A percentile compares a stretch with the other conserved stretches of the same genome.
Evolutionary conservation across 2,113 vertebrate genomes (phyloP).

Genomic region (Tricholaema leucomelas): DNA sequence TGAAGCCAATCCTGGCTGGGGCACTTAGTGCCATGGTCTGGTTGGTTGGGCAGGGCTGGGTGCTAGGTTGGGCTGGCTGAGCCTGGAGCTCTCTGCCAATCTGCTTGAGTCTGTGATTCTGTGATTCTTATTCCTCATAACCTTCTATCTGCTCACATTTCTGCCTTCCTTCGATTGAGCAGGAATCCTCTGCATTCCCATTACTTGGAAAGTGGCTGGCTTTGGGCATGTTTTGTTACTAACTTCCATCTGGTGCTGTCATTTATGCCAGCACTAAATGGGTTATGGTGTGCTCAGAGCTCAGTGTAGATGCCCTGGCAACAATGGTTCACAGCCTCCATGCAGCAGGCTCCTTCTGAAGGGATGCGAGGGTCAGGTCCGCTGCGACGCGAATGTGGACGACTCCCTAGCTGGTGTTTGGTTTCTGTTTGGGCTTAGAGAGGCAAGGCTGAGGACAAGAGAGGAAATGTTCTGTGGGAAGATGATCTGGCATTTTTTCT

Average conservation of each 20-base stretch:
- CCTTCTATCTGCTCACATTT: neutral
- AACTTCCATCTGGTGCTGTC: slow-evolving; percentile 52
- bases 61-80: no score
- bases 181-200: slow-evolving; percentile 2
- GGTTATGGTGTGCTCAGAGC: slow-evolving; percentile 33
- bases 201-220: slow-evolving; percentile 19
- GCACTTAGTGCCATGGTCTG: no score
- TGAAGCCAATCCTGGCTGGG: no score
- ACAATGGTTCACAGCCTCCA: slow-evolving; percentile 31
- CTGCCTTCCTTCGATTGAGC: neutral
- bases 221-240: slow-evolving; percentile 15
- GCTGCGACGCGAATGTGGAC: slow-evolving; percentile 25
- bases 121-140: neutral
- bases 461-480: slow-evolving; percentile 70
- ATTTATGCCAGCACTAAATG: slow-evolving; percentile 41
- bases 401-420: slow-evolving; percentile 56
- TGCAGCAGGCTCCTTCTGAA: slow-evolving; percentile 40
- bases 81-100: no score
- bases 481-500: slow-evolving; percentile 68
- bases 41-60: no score
- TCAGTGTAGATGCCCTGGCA: slow-evolving; percentile 52
- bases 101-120: no score
- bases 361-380: slow-evolving; percentile 14
- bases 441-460: slow-evolving; percentile 66
- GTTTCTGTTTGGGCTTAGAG: slow-evolving; percentile 67